Percentiles rank a stretch among this genome's conserved stretches.
These are phyloP conservation scores for Sebastes aleutianus DNA, from an alignment of 2,797 vertebrate species.

Conservation along the genomic window DNA sequence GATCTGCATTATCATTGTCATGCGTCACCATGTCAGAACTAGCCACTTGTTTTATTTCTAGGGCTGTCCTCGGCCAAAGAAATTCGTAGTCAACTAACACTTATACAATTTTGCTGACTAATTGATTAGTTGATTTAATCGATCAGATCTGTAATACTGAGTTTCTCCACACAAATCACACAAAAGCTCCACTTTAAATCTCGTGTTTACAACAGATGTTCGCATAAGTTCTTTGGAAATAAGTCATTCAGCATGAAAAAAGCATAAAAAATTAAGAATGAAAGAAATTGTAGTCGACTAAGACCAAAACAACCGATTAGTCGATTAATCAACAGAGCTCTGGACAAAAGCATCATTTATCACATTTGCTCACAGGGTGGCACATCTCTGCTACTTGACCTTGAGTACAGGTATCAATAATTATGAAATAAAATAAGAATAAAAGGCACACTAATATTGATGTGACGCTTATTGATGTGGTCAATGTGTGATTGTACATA, in stretches of 20 bases:
- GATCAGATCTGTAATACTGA: neutral
- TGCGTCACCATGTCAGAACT: neutral
- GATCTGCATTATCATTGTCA: neutral
- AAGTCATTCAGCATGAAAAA: neutral
- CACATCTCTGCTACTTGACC: neutral
- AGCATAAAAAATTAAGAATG: neutral
- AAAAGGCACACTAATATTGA: neutral
- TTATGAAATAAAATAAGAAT: neutral
- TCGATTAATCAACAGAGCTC: neutral
- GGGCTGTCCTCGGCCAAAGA: neutral
- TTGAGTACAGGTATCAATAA: neutral
- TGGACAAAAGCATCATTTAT: neutral
- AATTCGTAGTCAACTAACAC: neutral
- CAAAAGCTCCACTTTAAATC: neutral
- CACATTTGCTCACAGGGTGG: neutral
- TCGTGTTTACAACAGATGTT: neutral
- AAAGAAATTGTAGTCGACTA: neutral
- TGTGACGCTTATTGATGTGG: fast-evolving
- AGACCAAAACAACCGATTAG: neutral
- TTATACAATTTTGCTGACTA: fast-evolving
- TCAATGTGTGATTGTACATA: neutral
- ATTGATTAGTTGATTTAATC: neutral
- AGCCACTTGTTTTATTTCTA: neutral
- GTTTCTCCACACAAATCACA: neutral
- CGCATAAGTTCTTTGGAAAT: neutral